Evolutionary conservation across 2,888 invertebrate species (phyloP), one percentile per base, ranked within the genome.

Genomic region (Pyrochroa serraticornis): DNA sequence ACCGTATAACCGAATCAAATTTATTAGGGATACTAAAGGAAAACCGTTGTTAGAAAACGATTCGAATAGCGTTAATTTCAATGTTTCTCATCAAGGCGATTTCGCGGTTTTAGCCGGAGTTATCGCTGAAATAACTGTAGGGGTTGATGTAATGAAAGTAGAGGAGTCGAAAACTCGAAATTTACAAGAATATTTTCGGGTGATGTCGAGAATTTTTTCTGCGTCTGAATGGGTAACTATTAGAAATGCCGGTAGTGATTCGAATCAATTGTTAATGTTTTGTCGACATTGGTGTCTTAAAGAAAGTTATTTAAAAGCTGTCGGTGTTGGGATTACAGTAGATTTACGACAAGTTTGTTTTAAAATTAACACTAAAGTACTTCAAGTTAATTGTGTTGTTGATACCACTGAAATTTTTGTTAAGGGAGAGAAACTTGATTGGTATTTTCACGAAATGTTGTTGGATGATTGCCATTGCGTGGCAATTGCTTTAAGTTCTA

Each of bases 231-330:
- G 97, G 97, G 73, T 75, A 0, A 85, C 83, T 47, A 93, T 97
- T 63, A 82, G 78, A 50, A 80, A 81, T 35, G 81, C 80, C 58
- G 72, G 78, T 7, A 80, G 78, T 43, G 88, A 92, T 66, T 71
- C 73, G 13, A 83, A 88, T n/a, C 88, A 92, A 76, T 80, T 93
- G 33, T 82, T 82, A 9, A 88, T 88, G 72, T 97, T 97, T 79
- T 95, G 90, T 77, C 83, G 97, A 60, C 84, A 91, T 72, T 97
- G 97, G 97, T 91, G 94, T 69, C 81, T 97, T 44, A 97, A 97
- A 79, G 97, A 97, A 77, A 91, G 95, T 75, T 95, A 94, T 75
- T 91, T 94, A 0, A 97, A 97, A 80, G 95, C 96, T 62, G 83
- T 89, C 50, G 96, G 97, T 12, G 81, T 89, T 14, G 97, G 97